Evolutionary conservation across 2,797 vertebrate genomes (phyloP), one percentile per base, ranked within the genome.

Genomic region (Petrocephalus sullivani): DNA sequence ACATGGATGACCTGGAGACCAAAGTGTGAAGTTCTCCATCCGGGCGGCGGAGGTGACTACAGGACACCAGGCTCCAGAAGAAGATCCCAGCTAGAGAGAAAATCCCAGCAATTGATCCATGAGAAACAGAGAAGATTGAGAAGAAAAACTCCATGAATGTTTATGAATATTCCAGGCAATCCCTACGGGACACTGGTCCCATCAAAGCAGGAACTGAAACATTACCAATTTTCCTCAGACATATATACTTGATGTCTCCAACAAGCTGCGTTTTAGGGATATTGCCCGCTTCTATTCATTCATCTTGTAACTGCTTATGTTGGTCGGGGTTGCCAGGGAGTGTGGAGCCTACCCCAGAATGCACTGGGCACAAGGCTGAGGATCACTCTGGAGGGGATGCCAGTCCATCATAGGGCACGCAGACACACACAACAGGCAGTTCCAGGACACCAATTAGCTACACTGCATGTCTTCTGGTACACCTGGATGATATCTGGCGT

Each of bases 1-100:
- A 99, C 92, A 98, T 99, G 95, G 98, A 97, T 5, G 97, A 98
- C 90, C 95, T 99, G 84, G 98, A 99, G 95, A 99, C 98, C 71
- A 98, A 98, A 0, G 98, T 99, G 92, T 99, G 96, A 94, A 89
- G 54, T 53, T 33, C 8, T 12, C 7, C 60, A 67, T 1, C 82
- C 12, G 23, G 8, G 82, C 3, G 8, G 12, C 2, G 1, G 37
- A 3, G 37, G 21, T 2, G 82, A 16, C 9, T 6, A 16, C 7
- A 37, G 71, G 71, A n/a, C 14, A 78, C 5, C 19, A 46, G 41
- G 12, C 33, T 78, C 14, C 37, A 46, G 7, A 37, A 2, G 37
- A 46, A 2, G 37, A 78, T 19, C 37, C 16, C 71, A 78, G 37
- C 14, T 67, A 3, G 64, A 67, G 28, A 67, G 10, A 67, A 28